Evolutionary conservation across 92 coral and sea anemone genomes (phyloP), one percentile per base, ranked within the genome.

Genomic region (Epizoanthus stellaris): DNA sequence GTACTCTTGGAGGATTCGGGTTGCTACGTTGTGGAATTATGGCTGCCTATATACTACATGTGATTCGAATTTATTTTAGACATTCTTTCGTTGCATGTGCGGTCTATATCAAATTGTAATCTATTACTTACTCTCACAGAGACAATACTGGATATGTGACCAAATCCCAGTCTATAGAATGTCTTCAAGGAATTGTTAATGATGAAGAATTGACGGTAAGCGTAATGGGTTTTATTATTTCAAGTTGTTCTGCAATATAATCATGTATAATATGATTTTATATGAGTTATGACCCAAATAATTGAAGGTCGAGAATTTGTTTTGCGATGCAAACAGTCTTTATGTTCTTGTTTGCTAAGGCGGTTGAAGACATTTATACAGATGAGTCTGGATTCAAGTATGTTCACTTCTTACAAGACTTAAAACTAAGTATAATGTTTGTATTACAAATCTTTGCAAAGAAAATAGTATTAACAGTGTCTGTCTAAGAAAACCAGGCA

Each of bases 361-460:
- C 61, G 20, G 70, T 88, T 72, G 81, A 52, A 87, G 73, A 84
- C 4, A 59, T 82, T 25, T 88, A 88, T 20, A 74, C 91, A 67
- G 88, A 83, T 70, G 88, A 77, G 8, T 65, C 73, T 76, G 91
- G 91, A 1, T 88, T 88, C 49, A 88, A 64, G 39, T 84, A 77
- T 58, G 64, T 76, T 66, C 77, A 76, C 58, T 77, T 88, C 23
- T 59, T 54, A 19, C 43, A 52, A 6, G 91, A 88, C 74, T 76
- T 83, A 36, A 77, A 82, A 70, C 88, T 76, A 43, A 57, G 73
- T 39, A 53, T 10, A 21, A 34, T 34, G 12, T 39, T 6, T 20
- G 63, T 30, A 39, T 9, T 10, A 34, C 15, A 39, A 13, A 12
- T 19, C 3, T 13, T 34, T n/a, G 4, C 1, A 16, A 8, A 11